Evolutionary conservation across 2,113 vertebrate genomes (phyloP).

Genomic region (Corythornis cristatus): DNA sequence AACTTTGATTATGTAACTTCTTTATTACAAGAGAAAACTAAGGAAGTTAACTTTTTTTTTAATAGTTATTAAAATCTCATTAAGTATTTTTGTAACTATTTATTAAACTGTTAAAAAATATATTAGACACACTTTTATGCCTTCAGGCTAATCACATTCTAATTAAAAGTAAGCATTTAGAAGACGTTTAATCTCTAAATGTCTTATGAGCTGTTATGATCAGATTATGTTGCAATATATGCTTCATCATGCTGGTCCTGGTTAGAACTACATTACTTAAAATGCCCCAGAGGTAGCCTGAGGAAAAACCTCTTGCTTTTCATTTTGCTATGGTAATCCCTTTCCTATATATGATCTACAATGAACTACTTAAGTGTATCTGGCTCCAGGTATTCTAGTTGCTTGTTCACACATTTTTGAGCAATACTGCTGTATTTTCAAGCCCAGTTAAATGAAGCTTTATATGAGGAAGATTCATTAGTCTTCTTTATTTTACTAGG

Average conservation of each 20-base stretch:
- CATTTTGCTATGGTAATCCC: background rate
- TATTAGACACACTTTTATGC: slow-evolving; percentile 41
- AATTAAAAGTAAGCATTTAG: slow-evolving; percentile 63
- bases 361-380: background rate
- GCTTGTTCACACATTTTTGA: background rate
- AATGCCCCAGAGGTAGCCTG: slow-evolving; percentile 5
- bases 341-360: background rate
- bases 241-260: background rate
- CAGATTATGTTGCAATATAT: slow-evolving; percentile 15
- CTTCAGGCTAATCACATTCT: slow-evolving; percentile 49
- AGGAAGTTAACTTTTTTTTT: background rate
- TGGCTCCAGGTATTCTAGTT: background rate
- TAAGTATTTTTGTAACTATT: slow-evolving; percentile 50
- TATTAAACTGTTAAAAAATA: slow-evolving; percentile 56
- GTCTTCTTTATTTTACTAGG: slow-evolving; percentile 50
- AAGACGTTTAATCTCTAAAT: slow-evolving; percentile 56
- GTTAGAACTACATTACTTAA: background rate
- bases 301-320: slow-evolving; percentile 33
- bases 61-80: background rate
- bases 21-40: background rate
- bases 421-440: background rate
- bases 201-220: slow-evolving; percentile 39
- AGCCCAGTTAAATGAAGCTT: background rate
- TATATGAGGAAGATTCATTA: slow-evolving; percentile 35
- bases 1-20: background rate